These are phyloP conservation scores for Ptychobarbus kaznakovi DNA, from an alignment of 2,797 vertebrate genomes.

Conservation along the genomic window DNA sequence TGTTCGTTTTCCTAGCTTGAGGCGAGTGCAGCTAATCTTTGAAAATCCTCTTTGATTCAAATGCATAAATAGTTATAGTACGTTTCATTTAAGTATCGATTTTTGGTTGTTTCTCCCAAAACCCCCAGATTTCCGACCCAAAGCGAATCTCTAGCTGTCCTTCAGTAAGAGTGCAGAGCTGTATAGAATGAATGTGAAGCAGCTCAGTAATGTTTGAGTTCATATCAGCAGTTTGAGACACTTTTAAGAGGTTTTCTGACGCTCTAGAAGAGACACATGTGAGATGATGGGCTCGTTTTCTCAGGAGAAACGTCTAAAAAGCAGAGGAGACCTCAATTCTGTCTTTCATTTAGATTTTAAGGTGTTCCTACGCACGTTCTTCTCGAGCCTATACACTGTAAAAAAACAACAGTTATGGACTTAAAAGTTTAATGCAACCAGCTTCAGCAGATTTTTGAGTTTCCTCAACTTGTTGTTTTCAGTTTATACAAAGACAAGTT, in stretches of 20 bases:
- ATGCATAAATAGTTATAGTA: neutral
- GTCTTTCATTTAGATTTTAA: neutral
- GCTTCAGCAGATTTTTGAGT: no score
- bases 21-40: neutral
- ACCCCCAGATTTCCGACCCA: no score
- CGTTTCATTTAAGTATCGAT: neutral
- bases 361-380: neutral
- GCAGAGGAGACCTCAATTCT: neutral
- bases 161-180: neutral
- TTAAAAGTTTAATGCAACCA: no score
- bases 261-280: neutral
- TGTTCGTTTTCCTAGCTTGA: neutral
- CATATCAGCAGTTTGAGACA: neutral
- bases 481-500: no score
- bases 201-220: neutral
- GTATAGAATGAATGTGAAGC: neutral
- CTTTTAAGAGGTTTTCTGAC: neutral
- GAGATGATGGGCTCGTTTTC: neutral
- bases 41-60: neutral
- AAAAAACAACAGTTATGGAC: no score
- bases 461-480: no score
- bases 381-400: no score
- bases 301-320: neutral
- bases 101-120: neutral
- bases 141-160: neutral